Base-by-base conservation (phyloP, 2,113 vertebrate species). In the Pteruthius melanotis region DNA sequence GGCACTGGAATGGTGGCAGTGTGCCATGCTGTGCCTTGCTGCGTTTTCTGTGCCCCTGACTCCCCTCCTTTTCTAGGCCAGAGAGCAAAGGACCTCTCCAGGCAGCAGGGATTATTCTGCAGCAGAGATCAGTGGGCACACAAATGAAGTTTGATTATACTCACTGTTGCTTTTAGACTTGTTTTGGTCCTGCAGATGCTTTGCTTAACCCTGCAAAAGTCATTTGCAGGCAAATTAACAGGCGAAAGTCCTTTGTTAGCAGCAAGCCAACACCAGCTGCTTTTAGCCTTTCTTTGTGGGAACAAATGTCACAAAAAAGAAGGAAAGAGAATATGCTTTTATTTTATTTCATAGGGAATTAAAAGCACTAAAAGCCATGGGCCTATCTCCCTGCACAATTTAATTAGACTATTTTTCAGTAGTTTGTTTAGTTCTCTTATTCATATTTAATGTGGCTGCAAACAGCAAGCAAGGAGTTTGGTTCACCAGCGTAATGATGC, bases 361-460 rank as follows among this genome's bases (percentile, higher is more conserved):
- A 97, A 95, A 97, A 92, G 50, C 71, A 89, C 83, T 97, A 95
- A 95, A 97, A 97, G 90, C 94, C 77, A 97, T 72, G 63, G 83
- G 90, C 49, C 42, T 59, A 44, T 95, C 69, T 96, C 80, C 45
- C 89, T 90, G 83, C 91, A 88, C 93, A 93, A 81, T 97, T 97
- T 98, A 98, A 98, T 97, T 98, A 97, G 97, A 83, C 96, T 94
- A 97, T 98, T 98, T 98, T 97, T 98, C 98, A 97, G 93, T 74
- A 80, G 89, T 97, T 97, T 96, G 89, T 98, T 98, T 97, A 87
- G 96, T 95, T 97, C 94, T 94, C 94, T 97, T 98, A 98, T 98
- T 97, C 98, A 98, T 98, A 98, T 98, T 98, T 98, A 98, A 98
- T 98, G 97, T 77, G 81, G 74, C 89, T 94, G 82, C 86, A 96